phyloP scores from a whole-genome alignment of 1,140 invertebrate species.

The Aporrectodea caliginosa region DNA sequence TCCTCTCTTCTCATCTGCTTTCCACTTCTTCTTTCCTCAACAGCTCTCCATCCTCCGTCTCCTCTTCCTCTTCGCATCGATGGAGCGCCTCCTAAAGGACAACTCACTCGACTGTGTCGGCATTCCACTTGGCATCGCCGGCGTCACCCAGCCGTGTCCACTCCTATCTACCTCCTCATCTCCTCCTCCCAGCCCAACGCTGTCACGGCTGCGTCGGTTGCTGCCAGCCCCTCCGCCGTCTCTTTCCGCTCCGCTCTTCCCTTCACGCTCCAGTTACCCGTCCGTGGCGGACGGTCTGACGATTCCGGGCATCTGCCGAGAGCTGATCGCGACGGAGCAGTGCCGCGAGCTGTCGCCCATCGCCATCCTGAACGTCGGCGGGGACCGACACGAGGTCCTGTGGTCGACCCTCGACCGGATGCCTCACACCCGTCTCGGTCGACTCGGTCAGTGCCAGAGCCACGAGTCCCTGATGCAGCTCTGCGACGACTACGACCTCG shows the following conservation, averaged over 20 bases:
- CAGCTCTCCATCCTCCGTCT: no score
- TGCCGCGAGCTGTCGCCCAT: neutral
- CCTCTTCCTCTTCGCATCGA: no score
- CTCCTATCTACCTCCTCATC: neutral
- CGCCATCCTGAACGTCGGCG: constrained; percentile 93
- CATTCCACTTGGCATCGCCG: neutral
- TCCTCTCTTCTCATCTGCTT: no score
- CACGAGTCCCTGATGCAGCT: constrained; percentile 92
- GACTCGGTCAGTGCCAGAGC: constrained; percentile 87
- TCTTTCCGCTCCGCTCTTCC: neutral
- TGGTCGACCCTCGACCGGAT: constrained; percentile 92
- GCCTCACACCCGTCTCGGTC: constrained; percentile 88
- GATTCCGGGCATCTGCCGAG: neutral
- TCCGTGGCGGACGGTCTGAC: no score
- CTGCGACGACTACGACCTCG: constrained; percentile 93
- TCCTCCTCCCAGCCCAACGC: no score
- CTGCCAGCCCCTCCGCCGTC: neutral
- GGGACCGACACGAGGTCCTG: constrained; percentile 90
- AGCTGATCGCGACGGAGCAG: no score
- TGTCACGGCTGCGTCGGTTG: neutral
- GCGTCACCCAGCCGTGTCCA: neutral
- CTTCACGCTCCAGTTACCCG: neutral
- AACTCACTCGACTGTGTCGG: neutral
- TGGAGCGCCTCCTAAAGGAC: neutral
- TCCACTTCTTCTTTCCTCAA: no score